A percentile compares a stretch with the other conserved stretches of the same genome.
These are phyloP conservation scores for Verasper variegatus DNA, from an alignment of 2,113 vertebrate species.

Conservation along the genomic window DNA sequence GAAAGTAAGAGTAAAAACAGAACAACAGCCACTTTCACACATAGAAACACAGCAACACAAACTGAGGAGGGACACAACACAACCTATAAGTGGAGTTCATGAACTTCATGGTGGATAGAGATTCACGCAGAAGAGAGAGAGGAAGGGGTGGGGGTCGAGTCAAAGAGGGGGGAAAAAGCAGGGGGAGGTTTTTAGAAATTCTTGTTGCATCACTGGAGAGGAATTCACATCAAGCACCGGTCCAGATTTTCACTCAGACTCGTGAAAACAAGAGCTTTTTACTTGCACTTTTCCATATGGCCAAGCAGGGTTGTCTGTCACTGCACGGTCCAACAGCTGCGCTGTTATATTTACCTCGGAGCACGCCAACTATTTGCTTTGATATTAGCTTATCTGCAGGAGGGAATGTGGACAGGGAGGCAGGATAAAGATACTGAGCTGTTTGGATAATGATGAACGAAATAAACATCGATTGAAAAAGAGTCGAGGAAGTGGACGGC, in stretches of 20 bases:
- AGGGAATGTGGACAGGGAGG: slow-evolving; percentile 13
- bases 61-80: slow-evolving; percentile 5
- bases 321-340: slow-evolving; percentile 61
- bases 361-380: slow-evolving; percentile 69
- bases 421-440: slow-evolving; percentile 2
- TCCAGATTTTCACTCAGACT: slow-evolving; percentile 60
- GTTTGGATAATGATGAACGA: slow-evolving; percentile 26
- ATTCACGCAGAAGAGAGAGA: slow-evolving; percentile 19
- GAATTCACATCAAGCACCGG: slow-evolving; percentile 69
- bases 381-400: slow-evolving; percentile 64
- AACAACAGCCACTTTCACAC: slow-evolving; percentile 8
- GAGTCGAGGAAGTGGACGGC: not conserved
- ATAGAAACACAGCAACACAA: slow-evolving; percentile 33
- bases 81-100: slow-evolving; percentile 39
- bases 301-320: slow-evolving; percentile 22
- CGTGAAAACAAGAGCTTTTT: slow-evolving; percentile 55
- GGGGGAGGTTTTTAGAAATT: slow-evolving; percentile 46
- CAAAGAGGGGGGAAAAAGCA: slow-evolving; percentile 22
- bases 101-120: slow-evolving; percentile 36
- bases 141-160: not conserved
- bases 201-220: slow-evolving; percentile 73
- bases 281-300: slow-evolving; percentile 51
- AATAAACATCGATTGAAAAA: not conserved
- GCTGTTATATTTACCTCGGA: slow-evolving; percentile 69
- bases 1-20: slow-evolving; percentile 14